Conservation (phyloP, 2,113 vertebrate species). For the Abramis brama region DNA sequence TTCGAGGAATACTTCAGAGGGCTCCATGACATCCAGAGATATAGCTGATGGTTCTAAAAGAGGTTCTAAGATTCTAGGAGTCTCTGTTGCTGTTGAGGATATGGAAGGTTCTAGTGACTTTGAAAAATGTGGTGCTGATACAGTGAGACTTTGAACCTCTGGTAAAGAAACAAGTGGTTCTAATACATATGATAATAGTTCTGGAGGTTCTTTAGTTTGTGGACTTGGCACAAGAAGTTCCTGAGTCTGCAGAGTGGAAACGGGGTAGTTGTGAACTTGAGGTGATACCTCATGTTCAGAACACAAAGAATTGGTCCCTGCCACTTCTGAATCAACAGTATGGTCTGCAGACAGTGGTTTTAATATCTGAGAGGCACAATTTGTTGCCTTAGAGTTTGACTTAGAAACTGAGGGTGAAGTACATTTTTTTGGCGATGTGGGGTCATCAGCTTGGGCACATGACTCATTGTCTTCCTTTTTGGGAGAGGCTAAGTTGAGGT, state of each 20-base stretch:
- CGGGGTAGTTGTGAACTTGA: slow-evolving; percentile 19
- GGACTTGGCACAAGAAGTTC: slow-evolving; percentile 35
- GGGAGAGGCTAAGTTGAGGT: slow-evolving; percentile 45
- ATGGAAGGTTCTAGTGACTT: slow-evolving; percentile 34
- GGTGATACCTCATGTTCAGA: slow-evolving; percentile 36
- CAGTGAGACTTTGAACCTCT: slow-evolving; percentile 60
- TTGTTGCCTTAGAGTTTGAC: slow-evolving; percentile 54
- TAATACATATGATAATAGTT: slow-evolving; percentile 54
- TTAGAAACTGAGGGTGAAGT: slow-evolving; percentile 55
- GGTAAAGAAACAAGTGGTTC: slow-evolving; percentile 68
- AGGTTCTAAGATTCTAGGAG: background rate
- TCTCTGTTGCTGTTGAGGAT: slow-evolving; percentile 17
- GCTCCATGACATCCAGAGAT: background rate
- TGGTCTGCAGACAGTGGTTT: slow-evolving; percentile 45
- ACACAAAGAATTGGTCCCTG: background rate
- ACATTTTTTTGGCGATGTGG: slow-evolving; percentile 57
- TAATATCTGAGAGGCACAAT: slow-evolving; percentile 55
- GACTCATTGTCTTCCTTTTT: slow-evolving; percentile 28
- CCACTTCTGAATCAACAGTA: slow-evolving; percentile 34
- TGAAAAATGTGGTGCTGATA: slow-evolving; percentile 23
- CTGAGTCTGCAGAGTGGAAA: slow-evolving; percentile 31
- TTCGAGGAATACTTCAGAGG: background rate
- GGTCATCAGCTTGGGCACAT: slow-evolving; percentile 30
- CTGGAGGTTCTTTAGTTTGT: slow-evolving; percentile 31
- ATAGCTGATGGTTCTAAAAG: slow-evolving; percentile 9